Base-by-base conservation (phyloP, 2,113 vertebrate genomes). In the Pheucticus melanocephalus region DNA sequence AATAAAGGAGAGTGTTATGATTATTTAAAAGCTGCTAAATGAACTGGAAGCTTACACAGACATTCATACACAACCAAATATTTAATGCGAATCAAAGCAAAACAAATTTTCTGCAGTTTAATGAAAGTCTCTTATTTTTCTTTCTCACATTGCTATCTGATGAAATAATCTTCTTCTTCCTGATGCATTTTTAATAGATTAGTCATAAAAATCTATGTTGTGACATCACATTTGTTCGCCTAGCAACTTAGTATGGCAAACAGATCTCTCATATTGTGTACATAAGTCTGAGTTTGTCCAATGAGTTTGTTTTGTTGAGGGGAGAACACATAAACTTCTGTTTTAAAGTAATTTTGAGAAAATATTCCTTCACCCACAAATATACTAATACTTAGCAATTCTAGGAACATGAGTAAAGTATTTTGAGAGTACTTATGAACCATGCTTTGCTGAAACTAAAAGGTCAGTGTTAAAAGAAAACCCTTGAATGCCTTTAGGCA, bases 141-240 rank as follows among this genome's bases (percentile, higher is more conserved):
- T 92, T 87, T 57, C 81, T 95, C 23, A 86, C 68, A 66, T 95
- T 86, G 51, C 78, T 83, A 30, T 78, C 44, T 68, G 35, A 64
- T 92, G 89, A 88, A 82, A 70, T 93, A 87, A 51, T 86, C 35
- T 93, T 95, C 68, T 92, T 93, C 92, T 95, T 97, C 88, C 82
- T 90, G 95, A 94, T 95, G 82, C 87, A 86, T 97, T 97, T 97
- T 97, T 94, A 96, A 93, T 96, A 95, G 79, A 93, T 92, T 92
- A 94, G 96, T 97, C 95, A 94, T 93, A 86, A 96, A 96, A 95
- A 95, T 96, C 94, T 97, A 33, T 82, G 63, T 96, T 95, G 83
- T 96, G 96, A 95, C 95, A 96, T 97, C 95, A 97, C 88, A 66
- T 97, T 97, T 97, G 92, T 98, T 97, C 84, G 88, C 96, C 87